phyloP scores from a whole-genome alignment of 2,797 vertebrate genomes.

The Lerista edwardsae region DNA sequence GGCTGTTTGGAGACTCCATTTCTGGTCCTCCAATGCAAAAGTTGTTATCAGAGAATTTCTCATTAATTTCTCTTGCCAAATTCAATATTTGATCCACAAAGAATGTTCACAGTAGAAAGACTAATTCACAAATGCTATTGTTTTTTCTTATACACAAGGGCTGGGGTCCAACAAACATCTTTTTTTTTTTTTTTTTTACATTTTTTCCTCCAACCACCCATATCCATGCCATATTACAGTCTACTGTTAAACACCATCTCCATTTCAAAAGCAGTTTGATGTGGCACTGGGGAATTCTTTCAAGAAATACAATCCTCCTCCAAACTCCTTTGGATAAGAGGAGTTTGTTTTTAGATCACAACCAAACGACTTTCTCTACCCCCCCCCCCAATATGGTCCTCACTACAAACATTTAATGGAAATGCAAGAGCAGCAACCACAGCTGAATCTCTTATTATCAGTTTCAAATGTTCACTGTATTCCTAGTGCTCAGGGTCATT shows the following conservation, averaged over 20 bases:
- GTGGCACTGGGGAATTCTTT: background rate
- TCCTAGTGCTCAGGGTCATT: background rate
- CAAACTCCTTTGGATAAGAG: background rate
- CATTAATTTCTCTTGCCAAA: background rate
- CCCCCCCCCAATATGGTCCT: background rate
- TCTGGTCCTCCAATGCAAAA: background rate
- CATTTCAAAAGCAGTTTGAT: background rate
- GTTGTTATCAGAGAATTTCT: background rate
- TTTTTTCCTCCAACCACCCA: background rate
- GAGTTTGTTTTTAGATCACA: background rate
- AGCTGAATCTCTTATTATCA: background rate
- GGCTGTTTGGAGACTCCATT: background rate
- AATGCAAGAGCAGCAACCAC: background rate
- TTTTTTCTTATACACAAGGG: background rate
- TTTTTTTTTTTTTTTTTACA: background rate
- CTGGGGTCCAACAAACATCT: background rate
- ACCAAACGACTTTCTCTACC: background rate
- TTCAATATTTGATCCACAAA: background rate
- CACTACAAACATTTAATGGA: background rate
- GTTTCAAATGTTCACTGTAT: background rate
- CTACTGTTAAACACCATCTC: background rate
- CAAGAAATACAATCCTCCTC: background rate
- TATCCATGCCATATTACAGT: background rate
- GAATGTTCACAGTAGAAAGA: background rate
- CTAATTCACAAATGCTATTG: too few species aligned